Evolutionary conservation across 2,797 vertebrate species (phyloP).

Genomic region (Brachyalestes nurse): DNA sequence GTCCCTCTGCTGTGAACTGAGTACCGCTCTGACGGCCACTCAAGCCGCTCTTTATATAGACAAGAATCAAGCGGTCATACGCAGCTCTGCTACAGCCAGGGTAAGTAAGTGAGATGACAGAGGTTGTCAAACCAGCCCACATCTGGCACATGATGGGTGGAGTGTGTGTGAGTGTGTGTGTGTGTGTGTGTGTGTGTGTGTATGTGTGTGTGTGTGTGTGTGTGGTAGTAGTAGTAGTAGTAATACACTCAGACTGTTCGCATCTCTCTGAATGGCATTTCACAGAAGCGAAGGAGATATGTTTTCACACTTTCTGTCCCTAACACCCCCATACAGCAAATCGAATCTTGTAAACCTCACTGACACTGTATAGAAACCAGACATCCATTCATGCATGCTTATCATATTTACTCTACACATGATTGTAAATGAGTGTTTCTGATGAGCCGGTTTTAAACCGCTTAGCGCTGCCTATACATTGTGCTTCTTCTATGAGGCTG

Average conservation of each 20-base stretch:
- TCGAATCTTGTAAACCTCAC: constrained; percentile 36
- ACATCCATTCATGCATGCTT: constrained; percentile 13
- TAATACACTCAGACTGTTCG: constrained; percentile 26
- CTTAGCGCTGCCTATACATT: constrained; percentile 16
- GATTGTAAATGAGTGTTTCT: constrained; percentile 31
- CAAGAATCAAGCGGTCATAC: constrained; percentile 27
- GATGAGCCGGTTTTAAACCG: constrained; percentile 30
- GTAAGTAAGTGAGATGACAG: constrained; percentile 50
- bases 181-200: constrained; percentile 6
- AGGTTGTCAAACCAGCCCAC: constrained; percentile 40
- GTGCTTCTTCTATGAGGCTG: constrained; percentile 23
- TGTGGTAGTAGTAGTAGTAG: constrained; percentile 15
- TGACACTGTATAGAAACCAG: constrained; percentile 17
- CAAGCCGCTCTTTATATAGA: constrained; percentile 43
- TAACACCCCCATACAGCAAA: constrained; percentile 43
- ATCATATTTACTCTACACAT: constrained; percentile 16
- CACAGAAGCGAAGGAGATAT: constrained; percentile 37
- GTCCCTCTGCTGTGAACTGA: constrained; percentile 27
- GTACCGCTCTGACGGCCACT: constrained; percentile 34
- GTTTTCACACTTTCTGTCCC: constrained; percentile 47
- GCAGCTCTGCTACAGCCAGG: constrained; percentile 28
- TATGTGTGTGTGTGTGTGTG: no score
- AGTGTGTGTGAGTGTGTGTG: constrained; percentile 5
- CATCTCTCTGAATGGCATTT: constrained; percentile 37
- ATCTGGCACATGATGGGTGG: constrained; percentile 40